Evolutionary conservation across 1,140 invertebrate species (phyloP), one percentile per base, ranked within the genome.

Genomic region (Drosophila simulans): DNA sequence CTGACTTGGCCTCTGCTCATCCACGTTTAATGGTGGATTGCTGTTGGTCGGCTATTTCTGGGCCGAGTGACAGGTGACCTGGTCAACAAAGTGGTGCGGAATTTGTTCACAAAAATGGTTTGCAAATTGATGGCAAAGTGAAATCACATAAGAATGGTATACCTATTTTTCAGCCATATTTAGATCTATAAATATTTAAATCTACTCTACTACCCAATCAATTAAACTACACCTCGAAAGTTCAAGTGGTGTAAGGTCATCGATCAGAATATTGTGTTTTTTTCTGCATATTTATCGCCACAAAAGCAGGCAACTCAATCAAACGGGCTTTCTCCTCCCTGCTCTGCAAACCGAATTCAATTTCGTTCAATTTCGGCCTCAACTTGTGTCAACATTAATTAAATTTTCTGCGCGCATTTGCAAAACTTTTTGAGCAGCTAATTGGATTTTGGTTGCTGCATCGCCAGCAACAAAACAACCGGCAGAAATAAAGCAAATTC

Each of bases 321-420:
- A 13, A 17, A 0, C 27, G n/a, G 10, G 22, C 49, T 45, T 27
- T 56, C 45, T 35, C 31, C 39, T 34, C n/a, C 34, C 48, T 2
- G n/a, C 13, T 4, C 49, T 11, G 13, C 31, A 34, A 55, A 46
- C 25, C 34, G 48, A 58, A 72, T 72, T 80, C 46, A 79, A 80
- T 84, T 80, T 59, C 60, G 65, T 71, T 83, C 64, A 60, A 58
- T 81, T 83, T 60, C 56, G 62, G 49, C 49, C 53, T 46, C 62
- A 83, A 64, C 65, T 88, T 89, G 80, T 88, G 84, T 88, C 84
- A 90, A 88, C 84, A 89, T 89, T 89, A 88, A 88, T 88, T 88
- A 89, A 88, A 80, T 89, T 88, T 84, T 74, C 68, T 59, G 84
- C 80, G 77, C 83, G 62, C 70, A 86, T 88, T 83, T 75, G 83